Evolutionary conservation across 2,888 invertebrate genomes (phyloP).

Genomic region (Drosophila incognita): DNA sequence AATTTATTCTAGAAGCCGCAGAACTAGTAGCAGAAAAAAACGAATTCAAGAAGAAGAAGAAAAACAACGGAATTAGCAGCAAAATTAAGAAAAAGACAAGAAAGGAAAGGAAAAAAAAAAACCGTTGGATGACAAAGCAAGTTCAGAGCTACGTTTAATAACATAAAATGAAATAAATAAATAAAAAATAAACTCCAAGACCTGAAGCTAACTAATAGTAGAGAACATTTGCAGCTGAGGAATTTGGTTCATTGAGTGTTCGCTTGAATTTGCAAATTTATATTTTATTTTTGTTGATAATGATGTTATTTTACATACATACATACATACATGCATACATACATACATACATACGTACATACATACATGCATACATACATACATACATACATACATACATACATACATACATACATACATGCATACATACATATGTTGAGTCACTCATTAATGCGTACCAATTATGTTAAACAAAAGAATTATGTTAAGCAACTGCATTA

Average conservation of each 20-base stretch:
- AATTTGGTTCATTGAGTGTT: background rate
- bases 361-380: too few species aligned
- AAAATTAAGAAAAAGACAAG: background rate
- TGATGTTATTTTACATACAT: background rate
- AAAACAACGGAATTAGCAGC: background rate
- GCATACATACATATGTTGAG: too few species aligned
- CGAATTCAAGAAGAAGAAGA: background rate
- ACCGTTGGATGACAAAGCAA: background rate
- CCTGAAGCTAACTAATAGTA: background rate
- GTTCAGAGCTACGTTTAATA: background rate
- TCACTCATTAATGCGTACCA: too few species aligned
- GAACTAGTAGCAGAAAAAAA: conserved; percentile 10
- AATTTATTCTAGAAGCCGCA: conserved; percentile 47
- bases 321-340: too few species aligned
- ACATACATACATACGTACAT: too few species aligned
- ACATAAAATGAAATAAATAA: background rate
- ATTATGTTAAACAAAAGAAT: too few species aligned
- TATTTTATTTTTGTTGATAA: background rate
- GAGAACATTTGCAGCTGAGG: background rate
- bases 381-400: too few species aligned
- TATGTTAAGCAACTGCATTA: too few species aligned
- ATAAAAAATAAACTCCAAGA: background rate
- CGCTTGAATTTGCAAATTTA: background rate
- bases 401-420: too few species aligned
- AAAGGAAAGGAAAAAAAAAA: background rate